Conservation (phyloP, 1,140 invertebrate species). For the Trigoniulus corallinus region DNA sequence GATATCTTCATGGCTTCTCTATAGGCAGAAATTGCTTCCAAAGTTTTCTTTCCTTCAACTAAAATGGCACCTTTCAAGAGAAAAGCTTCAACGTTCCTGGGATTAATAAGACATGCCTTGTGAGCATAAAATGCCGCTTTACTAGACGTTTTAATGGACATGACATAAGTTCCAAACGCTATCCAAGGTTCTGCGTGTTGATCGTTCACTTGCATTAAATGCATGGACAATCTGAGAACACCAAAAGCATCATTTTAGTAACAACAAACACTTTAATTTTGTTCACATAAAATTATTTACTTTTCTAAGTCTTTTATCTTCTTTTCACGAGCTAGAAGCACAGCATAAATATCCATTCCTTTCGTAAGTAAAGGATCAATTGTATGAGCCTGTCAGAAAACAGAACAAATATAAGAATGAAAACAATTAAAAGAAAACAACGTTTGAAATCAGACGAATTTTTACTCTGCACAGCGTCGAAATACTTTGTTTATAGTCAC, state of each 20-base stretch:
- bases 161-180: slow-evolving; percentile 41
- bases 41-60: slow-evolving; percentile 48
- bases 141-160: slow-evolving; percentile 32
- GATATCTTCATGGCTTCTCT: slow-evolving; percentile 47
- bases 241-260: not conserved
- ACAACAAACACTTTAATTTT: not conserved
- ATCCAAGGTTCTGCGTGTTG: slow-evolving; percentile 38
- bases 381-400: slow-evolving; percentile 29
- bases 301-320: slow-evolving; percentile 30
- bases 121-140: slow-evolving; percentile 42
- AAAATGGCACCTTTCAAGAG: slow-evolving; percentile 50
- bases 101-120: slow-evolving; percentile 30
- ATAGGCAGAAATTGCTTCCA: slow-evolving; percentile 50
- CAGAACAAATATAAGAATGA: slow-evolving; percentile 4
- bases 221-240: slow-evolving; percentile 21
- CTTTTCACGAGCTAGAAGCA: slow-evolving; percentile 29
- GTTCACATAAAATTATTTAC: slow-evolving; percentile 12
- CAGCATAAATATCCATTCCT: slow-evolving; percentile 34
- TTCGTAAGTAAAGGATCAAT: slow-evolving; percentile 37
- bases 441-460: slow-evolving; percentile 1
- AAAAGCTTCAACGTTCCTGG: slow-evolving; percentile 42
- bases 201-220: slow-evolving; percentile 27
- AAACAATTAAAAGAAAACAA: not conserved
- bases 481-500: slow-evolving; percentile 27
- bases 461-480: slow-evolving; percentile 24